phyloP scores from a whole-genome alignment of 2,113 vertebrate genomes.

The Bubo scandiacus region DNA sequence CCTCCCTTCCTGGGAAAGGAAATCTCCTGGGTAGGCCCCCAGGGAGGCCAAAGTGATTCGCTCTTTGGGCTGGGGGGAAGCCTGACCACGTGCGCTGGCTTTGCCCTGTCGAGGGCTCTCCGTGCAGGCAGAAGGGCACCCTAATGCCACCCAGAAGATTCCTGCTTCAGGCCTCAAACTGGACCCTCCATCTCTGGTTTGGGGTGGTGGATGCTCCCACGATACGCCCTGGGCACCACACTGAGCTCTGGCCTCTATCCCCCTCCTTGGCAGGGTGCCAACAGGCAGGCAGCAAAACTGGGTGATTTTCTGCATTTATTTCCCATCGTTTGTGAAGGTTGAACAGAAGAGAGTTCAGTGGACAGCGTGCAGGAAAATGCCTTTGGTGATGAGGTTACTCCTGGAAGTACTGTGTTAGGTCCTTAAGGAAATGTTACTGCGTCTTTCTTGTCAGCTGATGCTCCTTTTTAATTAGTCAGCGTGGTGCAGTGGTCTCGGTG shows the following conservation, averaged over 20 bases:
- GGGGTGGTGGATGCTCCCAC: background rate
- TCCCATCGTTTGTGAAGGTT: background rate
- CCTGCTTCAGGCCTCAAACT: background rate
- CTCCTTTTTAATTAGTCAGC: background rate
- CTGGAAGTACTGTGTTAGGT: background rate
- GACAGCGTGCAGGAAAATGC: background rate
- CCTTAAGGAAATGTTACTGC: background rate
- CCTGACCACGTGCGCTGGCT: background rate
- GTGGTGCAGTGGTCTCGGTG: background rate
- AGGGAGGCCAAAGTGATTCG: background rate
- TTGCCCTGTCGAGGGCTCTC: background rate
- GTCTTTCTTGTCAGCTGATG: background rate
- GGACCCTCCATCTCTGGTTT: accelerated
- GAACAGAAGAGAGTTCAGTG: background rate
- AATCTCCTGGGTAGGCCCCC: background rate
- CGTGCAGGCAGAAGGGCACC: background rate
- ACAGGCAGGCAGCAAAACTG: background rate
- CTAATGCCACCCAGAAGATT: background rate
- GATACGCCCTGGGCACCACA: background rate
- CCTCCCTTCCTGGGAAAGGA: background rate
- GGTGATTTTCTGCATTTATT: background rate
- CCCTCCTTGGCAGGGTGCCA: background rate
- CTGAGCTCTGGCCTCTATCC: background rate
- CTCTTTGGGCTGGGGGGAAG: background rate
- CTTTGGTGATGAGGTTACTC: background rate